phyloP scores from a whole-genome alignment of 53 echinoderm and acorn worm species.

The Crossaster papposus region DNA sequence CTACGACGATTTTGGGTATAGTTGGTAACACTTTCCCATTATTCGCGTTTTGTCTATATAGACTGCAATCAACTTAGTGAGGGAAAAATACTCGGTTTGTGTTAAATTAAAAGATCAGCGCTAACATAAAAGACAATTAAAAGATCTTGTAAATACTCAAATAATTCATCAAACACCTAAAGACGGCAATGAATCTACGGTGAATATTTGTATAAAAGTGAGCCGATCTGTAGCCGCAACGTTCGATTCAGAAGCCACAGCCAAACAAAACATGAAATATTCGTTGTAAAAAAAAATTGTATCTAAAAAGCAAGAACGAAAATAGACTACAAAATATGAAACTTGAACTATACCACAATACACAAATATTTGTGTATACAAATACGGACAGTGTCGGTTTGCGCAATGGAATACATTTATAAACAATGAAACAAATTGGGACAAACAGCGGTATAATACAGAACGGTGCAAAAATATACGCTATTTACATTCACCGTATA shows the following conservation, averaged over 20 bases:
- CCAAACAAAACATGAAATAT: neutral
- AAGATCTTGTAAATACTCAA: too few species aligned
- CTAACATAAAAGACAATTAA: too few species aligned
- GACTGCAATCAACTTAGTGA: too few species aligned
- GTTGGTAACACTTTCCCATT: too few species aligned
- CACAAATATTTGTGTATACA: neutral
- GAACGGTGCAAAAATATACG: too few species aligned
- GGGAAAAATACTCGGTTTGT: too few species aligned
- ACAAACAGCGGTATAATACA: neutral
- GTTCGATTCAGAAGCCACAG: neutral
- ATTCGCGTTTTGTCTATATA: too few species aligned
- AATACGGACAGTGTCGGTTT: neutral
- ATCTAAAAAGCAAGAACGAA: neutral
- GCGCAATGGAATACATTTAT: neutral
- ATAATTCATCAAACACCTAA: too few species aligned
- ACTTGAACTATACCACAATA: too few species aligned
- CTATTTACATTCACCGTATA: too few species aligned
- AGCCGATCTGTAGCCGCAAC: neutral
- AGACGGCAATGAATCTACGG: neutral
- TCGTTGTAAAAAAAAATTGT: neutral
- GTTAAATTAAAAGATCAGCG: too few species aligned
- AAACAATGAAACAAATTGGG: neutral
- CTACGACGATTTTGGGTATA: too few species aligned
- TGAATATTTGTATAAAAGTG: neutral
- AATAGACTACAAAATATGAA: neutral